Percentiles rank a stretch among this genome's conserved stretches.
phyloP scores from a whole-genome alignment of 2,113 vertebrate genomes.

The Taxidea taxus region DNA sequence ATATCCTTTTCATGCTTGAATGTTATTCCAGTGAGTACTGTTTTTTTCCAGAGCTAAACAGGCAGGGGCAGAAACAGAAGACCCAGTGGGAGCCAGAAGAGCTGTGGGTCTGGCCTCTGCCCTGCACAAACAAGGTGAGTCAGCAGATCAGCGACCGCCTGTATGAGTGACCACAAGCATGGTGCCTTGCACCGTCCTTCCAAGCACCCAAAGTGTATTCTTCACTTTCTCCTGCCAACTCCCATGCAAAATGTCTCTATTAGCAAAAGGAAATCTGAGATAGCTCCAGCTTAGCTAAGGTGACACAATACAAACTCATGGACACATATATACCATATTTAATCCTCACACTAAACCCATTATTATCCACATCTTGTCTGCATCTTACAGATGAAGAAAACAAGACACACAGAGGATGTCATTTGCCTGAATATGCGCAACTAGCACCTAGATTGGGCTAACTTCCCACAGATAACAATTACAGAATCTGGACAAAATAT shows the following conservation, averaged over 20 bases:
- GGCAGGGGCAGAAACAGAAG: background rate
- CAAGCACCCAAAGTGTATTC: background rate
- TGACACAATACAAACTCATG: background rate
- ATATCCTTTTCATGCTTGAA: background rate
- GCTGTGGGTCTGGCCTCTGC: background rate
- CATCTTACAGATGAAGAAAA: background rate
- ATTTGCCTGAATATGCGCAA: background rate
- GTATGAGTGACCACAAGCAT: background rate
- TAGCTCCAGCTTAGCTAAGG: background rate
- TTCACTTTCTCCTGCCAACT: background rate
- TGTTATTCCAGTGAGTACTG: background rate
- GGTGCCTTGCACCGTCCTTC: background rate
- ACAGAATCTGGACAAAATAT: background rate
- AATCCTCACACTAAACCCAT: background rate
- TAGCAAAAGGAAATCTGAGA: background rate
- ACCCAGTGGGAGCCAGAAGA: background rate
- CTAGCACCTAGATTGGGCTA: background rate
- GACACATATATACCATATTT: background rate
- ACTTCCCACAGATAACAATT: background rate
- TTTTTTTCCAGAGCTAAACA: background rate
- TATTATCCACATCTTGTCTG: background rate
- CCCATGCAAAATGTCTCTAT: background rate
- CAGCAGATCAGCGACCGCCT: background rate
- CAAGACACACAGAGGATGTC: background rate
- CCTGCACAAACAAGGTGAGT: background rate